Evolutionary conservation across 2,888 invertebrate genomes (phyloP), one percentile per base, ranked within the genome.

Genomic region (Cephus sareptanus): DNA sequence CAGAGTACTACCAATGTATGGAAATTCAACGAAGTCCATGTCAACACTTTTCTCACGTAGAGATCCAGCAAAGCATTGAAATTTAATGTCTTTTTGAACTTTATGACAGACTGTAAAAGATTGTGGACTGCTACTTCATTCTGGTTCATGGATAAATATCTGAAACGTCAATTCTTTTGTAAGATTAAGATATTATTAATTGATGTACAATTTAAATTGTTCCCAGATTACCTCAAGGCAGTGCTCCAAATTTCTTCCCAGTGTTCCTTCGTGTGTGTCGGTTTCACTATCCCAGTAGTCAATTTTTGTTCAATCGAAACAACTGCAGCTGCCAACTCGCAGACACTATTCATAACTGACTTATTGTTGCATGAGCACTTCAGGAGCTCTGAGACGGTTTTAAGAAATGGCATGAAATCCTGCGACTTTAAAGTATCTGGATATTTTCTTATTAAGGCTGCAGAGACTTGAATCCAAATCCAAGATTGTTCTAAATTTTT

Each of bases 61-160:
- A 92, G 88, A 80, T 90, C 90, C 1, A 93, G 83, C 34, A 93
- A 85, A 23, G 83, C 84, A 73, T 90, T 89, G 4, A 89, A 80
- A 82, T 92, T 89, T 6, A 88, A 83, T 31, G 88, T 82, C 81
- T 91, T 89, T 73, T 89, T 85, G 76, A 87, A 81, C 12, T 80
- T 80, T 69, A 93, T 89, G 23, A 93, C 85, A 12, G 88, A 87
- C 80, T 92, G 92, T 1, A 93, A 83, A 12, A 93, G 87, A 35
- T 84, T 85, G 84, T 93, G 93, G 0, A 91, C 91, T 73, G 85
- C 85, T 34, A 76, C 80, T 80, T 92, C 92, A 77, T 92, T 92
- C 78, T 92, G 92, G 83, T 92, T 92, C 81, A 92, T 87, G 37
- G 92, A 92, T 71, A 93, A 87, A 69, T 92, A 92, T 82, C 93